Percentiles rank a stretch among this genome's conserved stretches.
Conservation (phyloP, 2,113 vertebrate species). For the Apodemus sylvaticus region DNA sequence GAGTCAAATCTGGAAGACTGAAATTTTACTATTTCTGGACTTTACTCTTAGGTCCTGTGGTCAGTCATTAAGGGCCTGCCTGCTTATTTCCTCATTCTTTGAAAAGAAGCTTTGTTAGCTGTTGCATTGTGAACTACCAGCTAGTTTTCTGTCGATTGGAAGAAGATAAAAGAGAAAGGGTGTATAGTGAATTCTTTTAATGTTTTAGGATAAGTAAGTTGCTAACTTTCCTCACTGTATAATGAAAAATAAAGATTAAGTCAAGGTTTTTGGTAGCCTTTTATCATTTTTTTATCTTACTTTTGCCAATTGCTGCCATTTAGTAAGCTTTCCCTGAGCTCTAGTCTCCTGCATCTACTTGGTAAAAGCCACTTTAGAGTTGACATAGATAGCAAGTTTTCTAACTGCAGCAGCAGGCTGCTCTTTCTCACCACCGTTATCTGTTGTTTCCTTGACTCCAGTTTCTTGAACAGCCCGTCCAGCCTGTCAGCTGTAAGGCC, state of each 20-base stretch:
- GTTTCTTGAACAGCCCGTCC: background rate
- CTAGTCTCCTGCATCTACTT: background rate
- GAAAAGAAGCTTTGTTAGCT: background rate
- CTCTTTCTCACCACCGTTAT: background rate
- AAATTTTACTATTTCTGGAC: background rate
- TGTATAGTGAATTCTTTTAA: background rate
- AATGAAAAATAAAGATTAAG: conserved; percentile 17
- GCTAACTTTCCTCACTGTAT: background rate
- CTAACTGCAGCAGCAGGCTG: too few species aligned
- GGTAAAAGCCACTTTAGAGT: background rate
- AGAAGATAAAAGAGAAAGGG: background rate
- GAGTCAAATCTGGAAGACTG: background rate
- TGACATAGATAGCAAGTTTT: background rate
- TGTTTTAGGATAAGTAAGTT: background rate
- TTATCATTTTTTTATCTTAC: background rate
- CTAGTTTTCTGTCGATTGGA: background rate
- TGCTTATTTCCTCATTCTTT: background rate
- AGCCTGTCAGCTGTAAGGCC: background rate
- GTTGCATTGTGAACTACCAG: background rate
- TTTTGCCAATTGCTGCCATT: background rate
- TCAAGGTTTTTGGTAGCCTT: conserved; percentile 25
- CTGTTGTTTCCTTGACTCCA: background rate
- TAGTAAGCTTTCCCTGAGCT: background rate
- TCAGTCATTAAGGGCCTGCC: background rate
- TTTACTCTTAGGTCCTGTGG: background rate